Evolutionary conservation across 2,797 vertebrate species (phyloP).

Genomic region (Varecia variegata): DNA sequence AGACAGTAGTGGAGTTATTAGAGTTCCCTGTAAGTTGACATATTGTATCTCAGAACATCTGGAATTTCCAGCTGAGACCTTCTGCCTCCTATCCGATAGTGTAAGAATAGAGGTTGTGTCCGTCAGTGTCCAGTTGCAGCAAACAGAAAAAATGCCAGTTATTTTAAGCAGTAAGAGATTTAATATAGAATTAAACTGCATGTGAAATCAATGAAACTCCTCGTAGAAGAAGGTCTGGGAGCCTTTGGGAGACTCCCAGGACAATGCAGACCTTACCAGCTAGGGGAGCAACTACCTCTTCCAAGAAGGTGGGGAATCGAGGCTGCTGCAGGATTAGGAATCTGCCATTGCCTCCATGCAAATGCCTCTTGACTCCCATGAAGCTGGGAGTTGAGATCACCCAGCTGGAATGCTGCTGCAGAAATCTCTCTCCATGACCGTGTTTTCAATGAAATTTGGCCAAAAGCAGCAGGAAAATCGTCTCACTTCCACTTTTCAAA

Average conservation of each 20-base stretch:
- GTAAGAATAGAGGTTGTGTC: neutral
- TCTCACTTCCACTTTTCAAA: neutral
- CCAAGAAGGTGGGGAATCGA: neutral
- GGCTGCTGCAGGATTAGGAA: neutral
- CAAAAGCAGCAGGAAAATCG: neutral
- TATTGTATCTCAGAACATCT: neutral
- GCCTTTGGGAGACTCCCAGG: neutral
- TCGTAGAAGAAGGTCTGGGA: neutral
- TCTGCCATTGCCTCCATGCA: neutral
- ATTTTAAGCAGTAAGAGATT: constrained; percentile 8
- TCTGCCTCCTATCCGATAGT: neutral
- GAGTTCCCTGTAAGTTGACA: neutral
- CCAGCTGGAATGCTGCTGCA: neutral
- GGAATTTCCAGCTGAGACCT: neutral
- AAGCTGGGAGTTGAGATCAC: neutral
- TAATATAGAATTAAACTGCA: neutral
- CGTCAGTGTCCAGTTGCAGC: neutral
- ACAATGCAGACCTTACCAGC: neutral
- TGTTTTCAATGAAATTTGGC: neutral
- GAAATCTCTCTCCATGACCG: neutral
- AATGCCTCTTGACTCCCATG: neutral
- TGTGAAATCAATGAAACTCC: neutral
- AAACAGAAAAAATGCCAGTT: neutral
- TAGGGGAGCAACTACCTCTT: neutral
- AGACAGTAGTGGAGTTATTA: neutral